phyloP scores from a whole-genome alignment of 1,140 invertebrate species.

The honey bee (Apis mellifera) region DNA sequence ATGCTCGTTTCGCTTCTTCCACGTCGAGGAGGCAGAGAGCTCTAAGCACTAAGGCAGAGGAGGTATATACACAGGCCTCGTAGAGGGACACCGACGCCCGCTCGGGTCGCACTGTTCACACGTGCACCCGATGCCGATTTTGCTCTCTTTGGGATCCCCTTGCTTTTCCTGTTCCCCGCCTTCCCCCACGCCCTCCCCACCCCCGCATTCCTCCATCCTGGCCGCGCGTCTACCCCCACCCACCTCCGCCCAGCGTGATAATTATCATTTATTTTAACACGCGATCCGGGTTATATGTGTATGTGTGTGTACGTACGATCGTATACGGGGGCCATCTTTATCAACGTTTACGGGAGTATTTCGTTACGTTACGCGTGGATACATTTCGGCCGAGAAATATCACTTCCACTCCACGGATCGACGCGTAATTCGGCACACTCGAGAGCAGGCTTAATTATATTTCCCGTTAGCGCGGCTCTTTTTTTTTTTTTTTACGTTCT shows the following conservation, averaged over 20 bases:
- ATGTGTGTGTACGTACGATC: not conserved
- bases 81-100: constrained; percentile 57
- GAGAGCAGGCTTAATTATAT: not conserved
- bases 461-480: constrained; percentile 1
- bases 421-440: not conserved
- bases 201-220: constrained; percentile 15
- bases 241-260: constrained; percentile 57
- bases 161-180: constrained; percentile 22
- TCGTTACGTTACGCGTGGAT: not conserved
- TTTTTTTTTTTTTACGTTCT: too few relatives aligned
- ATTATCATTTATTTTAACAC: constrained; percentile 73
- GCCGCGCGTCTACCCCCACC: not conserved
- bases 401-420: not conserved
- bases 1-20: constrained; percentile 36
- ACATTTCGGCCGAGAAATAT: not conserved
- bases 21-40: constrained; percentile 30
- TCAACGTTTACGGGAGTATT: constrained; percentile 22
- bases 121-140: constrained; percentile 72
- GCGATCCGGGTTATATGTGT: constrained; percentile 59
- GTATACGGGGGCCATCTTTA: constrained; percentile 6
- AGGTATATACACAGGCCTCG: constrained; percentile 30
- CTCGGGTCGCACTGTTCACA: constrained; percentile 78
- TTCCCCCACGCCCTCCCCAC: not conserved
- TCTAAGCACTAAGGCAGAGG: constrained; percentile 43
- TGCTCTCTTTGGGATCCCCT: constrained; percentile 57